These are phyloP conservation scores for Eumaeus atala DNA, from an alignment of 1,140 invertebrate species.

Conservation along the genomic window DNA sequence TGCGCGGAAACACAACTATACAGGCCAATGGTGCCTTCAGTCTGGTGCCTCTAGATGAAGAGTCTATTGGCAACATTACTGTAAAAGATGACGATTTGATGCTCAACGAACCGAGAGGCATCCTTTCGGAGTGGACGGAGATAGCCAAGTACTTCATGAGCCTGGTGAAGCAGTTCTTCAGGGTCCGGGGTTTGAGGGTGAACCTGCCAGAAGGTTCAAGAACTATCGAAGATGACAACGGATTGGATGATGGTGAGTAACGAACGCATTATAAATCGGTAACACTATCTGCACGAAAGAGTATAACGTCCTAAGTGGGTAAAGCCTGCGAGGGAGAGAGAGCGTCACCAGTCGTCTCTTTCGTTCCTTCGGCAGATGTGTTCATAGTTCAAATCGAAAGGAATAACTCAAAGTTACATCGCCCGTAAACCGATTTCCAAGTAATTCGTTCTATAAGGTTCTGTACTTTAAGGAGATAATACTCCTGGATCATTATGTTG, in stretches of 20 bases:
- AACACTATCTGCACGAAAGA: no score
- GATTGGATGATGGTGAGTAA: constrained; percentile 41
- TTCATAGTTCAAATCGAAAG: no score
- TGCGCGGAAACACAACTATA: constrained; percentile 50
- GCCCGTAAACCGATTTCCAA: no score
- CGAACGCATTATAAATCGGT: background rate
- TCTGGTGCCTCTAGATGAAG: constrained; percentile 51
- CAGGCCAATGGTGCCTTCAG: constrained; percentile 51
- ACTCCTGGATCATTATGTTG: no score
- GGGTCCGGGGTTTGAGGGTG: constrained; percentile 50
- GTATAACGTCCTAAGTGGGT: no score
- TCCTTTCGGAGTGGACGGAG: constrained; percentile 60
- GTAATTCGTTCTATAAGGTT: no score
- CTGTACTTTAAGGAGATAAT: no score
- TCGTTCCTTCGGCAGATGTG: no score
- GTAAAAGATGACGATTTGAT: constrained; percentile 36
- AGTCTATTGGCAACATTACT: constrained; percentile 36
- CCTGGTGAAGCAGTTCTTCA: constrained; percentile 55
- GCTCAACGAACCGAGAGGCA: constrained; percentile 38
- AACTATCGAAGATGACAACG: constrained; percentile 52
- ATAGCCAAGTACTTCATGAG: constrained; percentile 58
- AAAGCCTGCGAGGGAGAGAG: no score
- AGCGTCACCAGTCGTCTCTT: no score
- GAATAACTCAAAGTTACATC: no score
- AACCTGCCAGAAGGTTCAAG: constrained; percentile 55